These are phyloP conservation scores for Cochlearius cochlearius DNA, from an alignment of 2,113 vertebrate genomes.

Conservation along the genomic window DNA sequence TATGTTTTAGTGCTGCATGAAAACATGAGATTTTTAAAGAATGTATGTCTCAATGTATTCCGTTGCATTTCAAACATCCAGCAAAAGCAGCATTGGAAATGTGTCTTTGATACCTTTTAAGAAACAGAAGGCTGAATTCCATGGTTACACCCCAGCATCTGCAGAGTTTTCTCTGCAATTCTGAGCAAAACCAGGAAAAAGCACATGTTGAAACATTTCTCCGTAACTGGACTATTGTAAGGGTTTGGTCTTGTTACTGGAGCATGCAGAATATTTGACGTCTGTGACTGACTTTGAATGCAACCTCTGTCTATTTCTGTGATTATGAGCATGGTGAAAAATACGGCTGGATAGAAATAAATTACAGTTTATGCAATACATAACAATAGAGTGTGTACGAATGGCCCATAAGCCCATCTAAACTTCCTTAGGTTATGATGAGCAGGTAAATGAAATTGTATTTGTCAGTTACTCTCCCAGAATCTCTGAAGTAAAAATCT, in stretches of 20 bases:
- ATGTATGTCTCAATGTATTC: not conserved
- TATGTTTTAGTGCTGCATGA: conserved; percentile 8
- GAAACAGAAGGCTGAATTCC: not conserved
- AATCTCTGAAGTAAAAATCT: not conserved
- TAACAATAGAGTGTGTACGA: not conserved
- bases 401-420: not conserved
- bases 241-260: not conserved
- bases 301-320: not conserved
- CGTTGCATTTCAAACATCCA: not conserved
- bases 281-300: not conserved
- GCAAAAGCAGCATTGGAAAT: not conserved
- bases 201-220: not conserved
- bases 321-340: not conserved
- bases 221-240: not conserved
- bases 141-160: not conserved
- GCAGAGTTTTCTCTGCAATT: not conserved
- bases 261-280: not conserved
- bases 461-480: not conserved
- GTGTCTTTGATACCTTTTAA: not conserved
- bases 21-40: not conserved
- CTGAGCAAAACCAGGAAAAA: not conserved
- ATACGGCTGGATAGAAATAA: not conserved
- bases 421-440: not conserved
- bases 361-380: not conserved
- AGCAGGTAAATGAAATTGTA: not conserved